Percentiles rank a stretch among this genome's conserved stretches.
phyloP scores from a whole-genome alignment of 2,797 vertebrate genomes.

The Strix occidentalis region DNA sequence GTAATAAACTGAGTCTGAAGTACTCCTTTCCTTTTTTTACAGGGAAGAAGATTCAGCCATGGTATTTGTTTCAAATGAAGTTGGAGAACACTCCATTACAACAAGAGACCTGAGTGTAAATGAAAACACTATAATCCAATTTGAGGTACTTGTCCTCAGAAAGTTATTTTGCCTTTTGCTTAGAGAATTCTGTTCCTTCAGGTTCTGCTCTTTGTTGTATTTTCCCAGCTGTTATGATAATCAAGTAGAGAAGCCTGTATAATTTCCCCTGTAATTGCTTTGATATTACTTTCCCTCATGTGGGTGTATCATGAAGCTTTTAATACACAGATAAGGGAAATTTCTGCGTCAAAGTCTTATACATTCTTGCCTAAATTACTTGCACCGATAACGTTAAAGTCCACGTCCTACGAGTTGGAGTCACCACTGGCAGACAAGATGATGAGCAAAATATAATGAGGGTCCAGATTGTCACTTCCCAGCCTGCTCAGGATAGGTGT shows the following conservation, averaged over 20 bases:
- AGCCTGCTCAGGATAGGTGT: background rate
- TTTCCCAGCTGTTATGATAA: background rate
- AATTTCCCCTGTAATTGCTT: background rate
- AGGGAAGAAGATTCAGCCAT: slow-evolving; percentile 97
- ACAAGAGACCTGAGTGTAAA: slow-evolving; percentile 93
- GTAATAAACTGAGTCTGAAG: background rate
- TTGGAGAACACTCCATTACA: slow-evolving; percentile 96
- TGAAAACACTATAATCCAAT: slow-evolving; percentile 97
- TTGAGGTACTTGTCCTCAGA: slow-evolving; percentile 84
- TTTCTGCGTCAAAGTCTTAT: background rate
- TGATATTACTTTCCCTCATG: background rate
- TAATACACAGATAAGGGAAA: background rate
- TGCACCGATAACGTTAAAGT: background rate
- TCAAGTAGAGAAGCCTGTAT: background rate
- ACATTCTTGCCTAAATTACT: background rate
- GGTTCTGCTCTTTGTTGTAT: background rate
- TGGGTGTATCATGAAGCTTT: background rate
- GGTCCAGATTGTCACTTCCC: background rate
- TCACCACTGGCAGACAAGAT: background rate
- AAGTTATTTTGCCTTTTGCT: slow-evolving; percentile 2
- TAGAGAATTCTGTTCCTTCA: background rate
- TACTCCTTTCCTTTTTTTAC: background rate
- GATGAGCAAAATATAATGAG: background rate
- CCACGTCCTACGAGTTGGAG: background rate
- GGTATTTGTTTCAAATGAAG: slow-evolving; percentile 96